phyloP scores from a whole-genome alignment of 2,797 vertebrate genomes.

The Ceryle rudis region DNA sequence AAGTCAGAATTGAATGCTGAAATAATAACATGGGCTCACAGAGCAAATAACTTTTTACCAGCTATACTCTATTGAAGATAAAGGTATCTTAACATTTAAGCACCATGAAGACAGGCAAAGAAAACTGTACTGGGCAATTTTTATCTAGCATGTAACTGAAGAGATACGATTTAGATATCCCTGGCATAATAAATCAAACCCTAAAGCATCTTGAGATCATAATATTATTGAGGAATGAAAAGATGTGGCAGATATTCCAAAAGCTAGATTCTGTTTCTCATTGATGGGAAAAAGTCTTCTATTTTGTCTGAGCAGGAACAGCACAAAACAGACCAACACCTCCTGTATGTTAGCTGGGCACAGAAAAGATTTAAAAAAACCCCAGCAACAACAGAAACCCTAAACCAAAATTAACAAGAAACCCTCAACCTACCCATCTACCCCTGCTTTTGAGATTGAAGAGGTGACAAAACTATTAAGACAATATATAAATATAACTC shows the following conservation, averaged over 20 bases:
- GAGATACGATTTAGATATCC: conserved; percentile 54
- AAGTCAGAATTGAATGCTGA: not conserved
- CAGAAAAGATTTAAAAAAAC: not conserved
- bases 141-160: conserved; percentile 21
- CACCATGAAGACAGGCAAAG: not conserved
- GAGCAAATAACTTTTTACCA: not conserved
- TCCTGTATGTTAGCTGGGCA: not conserved
- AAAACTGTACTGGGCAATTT: not conserved
- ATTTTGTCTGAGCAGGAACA: not conserved
- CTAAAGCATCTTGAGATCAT: not conserved
- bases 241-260: not conserved
- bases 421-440: not conserved
- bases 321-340: not conserved
- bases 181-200: conserved; percentile 28
- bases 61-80: not conserved
- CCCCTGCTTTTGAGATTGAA: not conserved
- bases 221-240: not conserved
- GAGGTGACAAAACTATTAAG: not conserved
- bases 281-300: not conserved
- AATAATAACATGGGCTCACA: not conserved
- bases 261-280: not conserved
- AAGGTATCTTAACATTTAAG: not conserved
- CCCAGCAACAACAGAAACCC: not conserved
- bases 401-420: not conserved
- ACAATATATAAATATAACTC: not conserved